Conservation (phyloP, 2,888 invertebrate genomes). For the Chrysolina haemoptera region DNA sequence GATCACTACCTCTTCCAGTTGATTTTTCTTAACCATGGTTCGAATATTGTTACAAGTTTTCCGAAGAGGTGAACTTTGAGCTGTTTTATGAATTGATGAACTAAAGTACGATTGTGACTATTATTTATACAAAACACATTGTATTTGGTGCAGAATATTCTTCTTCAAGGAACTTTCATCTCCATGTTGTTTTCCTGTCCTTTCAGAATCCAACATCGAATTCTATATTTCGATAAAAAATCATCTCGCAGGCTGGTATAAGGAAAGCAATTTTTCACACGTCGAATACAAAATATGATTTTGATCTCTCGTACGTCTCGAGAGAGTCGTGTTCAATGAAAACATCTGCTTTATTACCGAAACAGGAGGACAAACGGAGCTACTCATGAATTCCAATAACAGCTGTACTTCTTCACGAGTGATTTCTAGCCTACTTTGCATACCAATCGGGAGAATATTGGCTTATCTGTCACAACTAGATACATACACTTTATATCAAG, state of each 20-base stretch:
- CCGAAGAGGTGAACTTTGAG: too few relatives aligned
- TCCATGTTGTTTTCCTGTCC: too few relatives aligned
- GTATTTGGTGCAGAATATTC: too few relatives aligned
- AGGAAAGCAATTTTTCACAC: slow-evolving; percentile 67
- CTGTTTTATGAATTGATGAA: too few relatives aligned
- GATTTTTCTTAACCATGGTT: too few relatives aligned
- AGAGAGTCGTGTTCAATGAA: slow-evolving; percentile 66
- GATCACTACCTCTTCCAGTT: too few relatives aligned
- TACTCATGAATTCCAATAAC: slow-evolving; percentile 68
- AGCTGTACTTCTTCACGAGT: slow-evolving; percentile 66
- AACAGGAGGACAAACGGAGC: slow-evolving; percentile 56
- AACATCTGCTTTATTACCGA: slow-evolving; percentile 67
- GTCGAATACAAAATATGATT: slow-evolving; percentile 67
- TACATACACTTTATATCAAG: slow-evolving; percentile 46
- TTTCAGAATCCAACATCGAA: not conserved
- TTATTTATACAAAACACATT: too few relatives aligned
- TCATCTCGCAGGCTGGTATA: slow-evolving; percentile 64
- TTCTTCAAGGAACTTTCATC: too few relatives aligned
- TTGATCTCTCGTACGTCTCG: slow-evolving; percentile 65
- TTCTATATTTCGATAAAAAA: slow-evolving; percentile 56
- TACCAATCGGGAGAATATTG: slow-evolving; percentile 61
- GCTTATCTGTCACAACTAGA: slow-evolving; percentile 58
- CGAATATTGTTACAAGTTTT: too few relatives aligned
- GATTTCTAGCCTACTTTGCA: slow-evolving; percentile 67
- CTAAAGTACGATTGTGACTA: too few relatives aligned